Percentiles rank a stretch among this genome's conserved stretches.
phyloP scores from a whole-genome alignment of 1,140 invertebrate species.

The Phenacoccus solenopsis region DNA sequence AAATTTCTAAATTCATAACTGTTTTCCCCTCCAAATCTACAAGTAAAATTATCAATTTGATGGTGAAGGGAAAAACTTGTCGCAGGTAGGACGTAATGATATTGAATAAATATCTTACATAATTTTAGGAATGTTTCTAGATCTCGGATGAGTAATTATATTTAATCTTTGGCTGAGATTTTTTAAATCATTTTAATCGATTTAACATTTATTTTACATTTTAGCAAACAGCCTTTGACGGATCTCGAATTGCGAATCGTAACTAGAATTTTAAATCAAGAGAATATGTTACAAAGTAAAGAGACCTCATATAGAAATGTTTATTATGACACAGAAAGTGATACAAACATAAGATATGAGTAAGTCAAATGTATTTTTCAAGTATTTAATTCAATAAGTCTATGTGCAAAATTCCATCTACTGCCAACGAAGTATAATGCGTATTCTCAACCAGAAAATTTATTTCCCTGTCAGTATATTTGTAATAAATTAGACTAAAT shows the following conservation, averaged over 20 bases:
- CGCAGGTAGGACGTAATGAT: background rate
- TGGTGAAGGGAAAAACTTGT: background rate
- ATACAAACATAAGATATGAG: slow-evolving; percentile 47
- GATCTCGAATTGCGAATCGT: background rate
- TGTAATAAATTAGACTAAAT: background rate
- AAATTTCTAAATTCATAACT: background rate
- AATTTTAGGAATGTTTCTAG: background rate
- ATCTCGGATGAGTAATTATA: background rate
- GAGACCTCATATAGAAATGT: slow-evolving; percentile 37
- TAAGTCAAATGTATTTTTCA: slow-evolving; percentile 23
- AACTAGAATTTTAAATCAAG: slow-evolving; percentile 5
- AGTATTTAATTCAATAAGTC: too few species aligned
- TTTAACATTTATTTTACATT: background rate
- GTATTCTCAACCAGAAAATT: too few species aligned
- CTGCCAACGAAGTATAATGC: too few species aligned
- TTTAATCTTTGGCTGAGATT: background rate
- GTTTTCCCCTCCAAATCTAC: background rate
- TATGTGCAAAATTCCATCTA: too few species aligned
- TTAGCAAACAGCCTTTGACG: background rate
- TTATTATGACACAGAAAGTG: slow-evolving; percentile 41
- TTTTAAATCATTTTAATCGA: too few species aligned
- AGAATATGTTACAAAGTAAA: background rate
- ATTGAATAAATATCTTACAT: background rate
- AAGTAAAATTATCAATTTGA: background rate
- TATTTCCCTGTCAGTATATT: too few species aligned